These are phyloP conservation scores for Choristoneura fumiferana DNA, from an alignment of 1,140 invertebrate genomes.

Conservation along the genomic window DNA sequence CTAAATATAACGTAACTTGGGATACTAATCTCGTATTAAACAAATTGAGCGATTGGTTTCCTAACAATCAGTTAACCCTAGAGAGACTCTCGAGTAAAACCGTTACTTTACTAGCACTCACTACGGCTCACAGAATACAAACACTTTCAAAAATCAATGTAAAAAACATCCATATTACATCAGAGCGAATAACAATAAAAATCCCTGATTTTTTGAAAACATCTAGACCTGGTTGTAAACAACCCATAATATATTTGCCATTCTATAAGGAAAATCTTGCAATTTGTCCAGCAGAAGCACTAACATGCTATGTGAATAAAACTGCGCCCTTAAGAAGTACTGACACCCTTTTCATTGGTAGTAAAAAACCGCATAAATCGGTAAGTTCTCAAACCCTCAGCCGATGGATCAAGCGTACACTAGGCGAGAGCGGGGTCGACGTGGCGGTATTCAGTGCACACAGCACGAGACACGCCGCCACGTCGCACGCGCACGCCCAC, in stretches of 20 bases:
- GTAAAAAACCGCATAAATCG: slow-evolving; percentile 15
- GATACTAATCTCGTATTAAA: slow-evolving; percentile 5
- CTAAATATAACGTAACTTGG: slow-evolving; percentile 18
- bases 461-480: slow-evolving; percentile 34
- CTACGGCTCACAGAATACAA: slow-evolving; percentile 14
- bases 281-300: not conserved
- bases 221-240: not conserved
- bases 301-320: not conserved
- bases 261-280: not conserved
- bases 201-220: slow-evolving; percentile 18
- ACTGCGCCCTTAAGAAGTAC: not conserved
- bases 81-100: not conserved
- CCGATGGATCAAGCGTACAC: slow-evolving; percentile 24
- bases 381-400: slow-evolving; percentile 10
- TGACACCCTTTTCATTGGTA: too few relatives aligned
- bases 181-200: slow-evolving; percentile 3
- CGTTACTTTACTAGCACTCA: slow-evolving; percentile 4
- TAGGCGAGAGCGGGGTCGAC: slow-evolving; percentile 28
- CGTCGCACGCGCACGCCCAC: slow-evolving; percentile 25
- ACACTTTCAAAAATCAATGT: slow-evolving; percentile 13
- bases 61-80: not conserved
- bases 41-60: not conserved
- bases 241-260: slow-evolving; percentile 2
- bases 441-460: slow-evolving; percentile 32
- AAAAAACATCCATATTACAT: not conserved